A percentile compares a stretch with the other conserved stretches of the same genome.
phyloP scores from a whole-genome alignment of 1,140 invertebrate genomes.

The Rhopalosiphum padi region DNA sequence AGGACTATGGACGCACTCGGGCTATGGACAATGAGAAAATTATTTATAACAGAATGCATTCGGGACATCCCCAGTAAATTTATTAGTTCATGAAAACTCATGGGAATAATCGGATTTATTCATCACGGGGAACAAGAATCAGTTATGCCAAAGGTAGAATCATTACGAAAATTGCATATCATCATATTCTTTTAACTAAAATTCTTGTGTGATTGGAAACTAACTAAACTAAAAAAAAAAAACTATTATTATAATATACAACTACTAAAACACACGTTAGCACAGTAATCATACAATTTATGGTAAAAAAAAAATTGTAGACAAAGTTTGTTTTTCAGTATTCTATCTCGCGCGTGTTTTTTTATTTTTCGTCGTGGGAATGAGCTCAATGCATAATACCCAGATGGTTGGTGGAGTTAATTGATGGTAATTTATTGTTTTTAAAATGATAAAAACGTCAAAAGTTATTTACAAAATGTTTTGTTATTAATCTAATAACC shows the following conservation, averaged over 20 bases:
- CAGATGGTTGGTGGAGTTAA: neutral
- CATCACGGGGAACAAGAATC: neutral
- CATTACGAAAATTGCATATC: neutral
- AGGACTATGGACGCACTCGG: neutral
- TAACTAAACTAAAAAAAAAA: neutral
- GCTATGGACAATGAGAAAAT: neutral
- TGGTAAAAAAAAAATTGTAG: neutral
- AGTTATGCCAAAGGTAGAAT: neutral
- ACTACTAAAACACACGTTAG: neutral
- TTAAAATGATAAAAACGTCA: conserved; percentile 9
- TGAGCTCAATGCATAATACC: neutral
- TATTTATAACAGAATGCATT: neutral
- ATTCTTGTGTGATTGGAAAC: neutral
- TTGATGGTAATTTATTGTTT: conserved; percentile 17
- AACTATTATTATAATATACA: neutral
- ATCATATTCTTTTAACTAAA: neutral
- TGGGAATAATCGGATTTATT: neutral
- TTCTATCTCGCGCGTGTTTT: neutral
- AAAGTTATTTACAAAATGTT: conserved; percentile 37
- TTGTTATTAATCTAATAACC: neutral
- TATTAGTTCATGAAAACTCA: neutral
- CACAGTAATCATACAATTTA: neutral
- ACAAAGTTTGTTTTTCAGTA: neutral
- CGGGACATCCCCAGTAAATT: neutral
- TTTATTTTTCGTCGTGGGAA: neutral